Conservation (phyloP, 2,797 vertebrate species). For the Cyprinodon diabolis region DNA sequence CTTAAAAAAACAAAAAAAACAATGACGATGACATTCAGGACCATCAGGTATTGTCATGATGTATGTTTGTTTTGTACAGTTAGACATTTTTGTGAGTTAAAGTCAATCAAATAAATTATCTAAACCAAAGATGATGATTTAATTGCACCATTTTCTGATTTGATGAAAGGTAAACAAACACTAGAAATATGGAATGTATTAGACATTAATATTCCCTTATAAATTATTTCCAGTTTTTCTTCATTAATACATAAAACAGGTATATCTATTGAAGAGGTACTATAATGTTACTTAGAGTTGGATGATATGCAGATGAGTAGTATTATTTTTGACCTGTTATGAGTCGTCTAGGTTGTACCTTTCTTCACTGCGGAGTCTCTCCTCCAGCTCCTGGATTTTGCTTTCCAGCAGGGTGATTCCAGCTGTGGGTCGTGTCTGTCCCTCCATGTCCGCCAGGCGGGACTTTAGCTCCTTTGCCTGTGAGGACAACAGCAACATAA, state of each 20-base stretch:
- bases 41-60: not conserved
- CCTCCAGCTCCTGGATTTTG: conserved; percentile 89
- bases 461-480: conserved; percentile 91
- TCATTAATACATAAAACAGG: not conserved
- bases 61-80: not conserved
- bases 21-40: not conserved
- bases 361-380: conserved; percentile 88
- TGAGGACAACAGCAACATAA: not conserved
- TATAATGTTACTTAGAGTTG: not conserved
- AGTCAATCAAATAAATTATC: not conserved
- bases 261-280: not conserved
- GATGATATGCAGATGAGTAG: not conserved
- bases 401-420: conserved; percentile 85
- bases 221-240: not conserved
- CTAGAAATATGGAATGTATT: not conserved
- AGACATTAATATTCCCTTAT: not conserved
- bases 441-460: conserved; percentile 87
- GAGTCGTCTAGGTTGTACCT: conserved; percentile 68
- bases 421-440: conserved; percentile 79
- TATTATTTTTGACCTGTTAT: not conserved
- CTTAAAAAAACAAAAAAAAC: no score
- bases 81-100: not conserved
- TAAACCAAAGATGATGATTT: not conserved
- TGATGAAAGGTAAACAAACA: not conserved
- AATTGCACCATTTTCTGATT: not conserved